phyloP scores from a whole-genome alignment of 2,888 invertebrate species.

The Hypselothyrea guttata region DNA sequence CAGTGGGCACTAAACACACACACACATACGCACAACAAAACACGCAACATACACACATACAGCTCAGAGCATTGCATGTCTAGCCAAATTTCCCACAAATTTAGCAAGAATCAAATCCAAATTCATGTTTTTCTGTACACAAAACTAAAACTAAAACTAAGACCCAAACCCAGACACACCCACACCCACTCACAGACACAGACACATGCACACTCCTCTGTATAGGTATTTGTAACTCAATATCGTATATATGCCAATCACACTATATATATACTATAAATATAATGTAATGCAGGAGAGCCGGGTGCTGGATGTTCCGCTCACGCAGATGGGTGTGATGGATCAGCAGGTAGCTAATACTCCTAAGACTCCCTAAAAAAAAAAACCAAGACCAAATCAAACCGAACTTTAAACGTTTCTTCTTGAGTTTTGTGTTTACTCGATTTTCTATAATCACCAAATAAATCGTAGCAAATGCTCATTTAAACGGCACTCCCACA shows the following conservation, averaged over 20 bases:
- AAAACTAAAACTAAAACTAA: conserved; percentile 14
- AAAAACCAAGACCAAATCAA: conserved; percentile 35
- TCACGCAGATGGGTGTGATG: conserved; percentile 96
- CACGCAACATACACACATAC: conserved; percentile 12
- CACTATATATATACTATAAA: conserved; percentile 43
- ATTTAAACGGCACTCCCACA: conserved; percentile 39
- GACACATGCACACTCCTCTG: conserved; percentile 15
- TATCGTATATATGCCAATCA: conserved; percentile 40
- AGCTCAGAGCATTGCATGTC: conserved; percentile 54
- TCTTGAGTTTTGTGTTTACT: conserved; percentile 59
- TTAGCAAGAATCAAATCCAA: conserved; percentile 18
- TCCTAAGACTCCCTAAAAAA: conserved; percentile 44
- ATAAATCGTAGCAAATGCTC: conserved; percentile 45
- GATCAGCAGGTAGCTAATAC: conserved; percentile 89
- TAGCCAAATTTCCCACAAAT: conserved; percentile 48
- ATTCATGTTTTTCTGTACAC: conserved; percentile 1
- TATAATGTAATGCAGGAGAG: conserved; percentile 84
- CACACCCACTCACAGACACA: conserved; percentile 8
- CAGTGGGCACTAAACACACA: conserved; percentile 5
- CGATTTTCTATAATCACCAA: conserved; percentile 49
- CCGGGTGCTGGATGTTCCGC: conserved; percentile 95
- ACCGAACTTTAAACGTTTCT: conserved; percentile 49
- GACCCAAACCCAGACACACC: conserved; percentile 4
- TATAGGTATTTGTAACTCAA: conserved; percentile 35
- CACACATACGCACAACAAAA: conserved; percentile 8